Evolutionary conservation across 2,113 vertebrate genomes (phyloP).

Genomic region (Chiloscyllium plagiosum): DNA sequence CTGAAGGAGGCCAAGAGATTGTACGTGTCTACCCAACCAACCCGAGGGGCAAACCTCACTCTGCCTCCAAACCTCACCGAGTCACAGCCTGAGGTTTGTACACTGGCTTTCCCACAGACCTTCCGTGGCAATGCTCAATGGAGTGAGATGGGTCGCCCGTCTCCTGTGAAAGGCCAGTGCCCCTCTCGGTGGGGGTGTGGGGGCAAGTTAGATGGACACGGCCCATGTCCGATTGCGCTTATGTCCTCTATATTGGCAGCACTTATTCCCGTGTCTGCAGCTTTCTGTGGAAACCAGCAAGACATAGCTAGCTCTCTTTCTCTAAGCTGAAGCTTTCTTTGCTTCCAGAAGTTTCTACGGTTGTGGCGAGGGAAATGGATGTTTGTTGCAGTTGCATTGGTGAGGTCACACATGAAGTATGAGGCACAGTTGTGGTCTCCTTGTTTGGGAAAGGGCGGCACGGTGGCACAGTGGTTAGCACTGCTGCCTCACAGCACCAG

Average conservation of each 20-base stretch:
- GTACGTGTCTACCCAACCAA: constrained; percentile 45
- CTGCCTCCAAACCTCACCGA: constrained; percentile 49
- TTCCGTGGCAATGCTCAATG: background rate
- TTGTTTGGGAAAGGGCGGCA: no score
- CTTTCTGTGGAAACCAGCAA: background rate
- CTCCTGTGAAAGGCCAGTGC: no score
- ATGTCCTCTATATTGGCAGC: no score
- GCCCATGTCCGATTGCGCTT: background rate
- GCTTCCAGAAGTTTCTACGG: no score
- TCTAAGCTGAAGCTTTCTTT: background rate
- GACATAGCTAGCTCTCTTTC: background rate
- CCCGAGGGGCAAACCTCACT: constrained; percentile 39
- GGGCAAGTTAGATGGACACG: no score
- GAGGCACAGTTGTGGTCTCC: no score
- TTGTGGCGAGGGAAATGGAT: no score
- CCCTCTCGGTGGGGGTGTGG: background rate
- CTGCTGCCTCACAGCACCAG: no score
- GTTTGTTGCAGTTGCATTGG: no score
- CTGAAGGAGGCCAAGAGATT: constrained; percentile 43
- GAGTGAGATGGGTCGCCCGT: background rate
- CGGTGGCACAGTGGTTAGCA: no score
- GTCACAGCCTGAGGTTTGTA: constrained; percentile 44
- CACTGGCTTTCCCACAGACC: background rate
- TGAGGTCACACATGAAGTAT: no score
- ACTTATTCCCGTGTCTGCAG: no score